A percentile compares a stretch with the other conserved stretches of the same genome.
Evolutionary conservation across 2,888 invertebrate genomes (phyloP).

Genomic region (Perdita meconis): DNA sequence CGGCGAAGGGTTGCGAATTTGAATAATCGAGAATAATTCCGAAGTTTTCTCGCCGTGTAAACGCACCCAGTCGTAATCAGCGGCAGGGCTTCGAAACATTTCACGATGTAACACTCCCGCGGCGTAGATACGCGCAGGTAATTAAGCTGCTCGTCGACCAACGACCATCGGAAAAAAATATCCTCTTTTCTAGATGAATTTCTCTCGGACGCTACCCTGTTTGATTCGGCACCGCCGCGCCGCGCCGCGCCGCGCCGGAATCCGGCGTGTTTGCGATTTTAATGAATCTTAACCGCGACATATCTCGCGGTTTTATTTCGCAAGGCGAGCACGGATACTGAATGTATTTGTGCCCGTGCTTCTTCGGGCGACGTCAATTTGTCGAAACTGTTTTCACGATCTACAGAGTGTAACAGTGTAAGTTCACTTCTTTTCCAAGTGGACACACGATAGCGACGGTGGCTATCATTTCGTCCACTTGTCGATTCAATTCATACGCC

Average conservation of each 20-base stretch:
- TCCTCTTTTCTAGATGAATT: slow-evolving; percentile 51
- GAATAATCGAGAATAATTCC: slow-evolving; percentile 81
- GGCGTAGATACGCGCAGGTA: slow-evolving; percentile 60
- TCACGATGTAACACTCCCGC: slow-evolving; percentile 65
- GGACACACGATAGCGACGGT: too few relatives aligned
- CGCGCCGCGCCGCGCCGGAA: slow-evolving; percentile 35
- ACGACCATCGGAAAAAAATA: slow-evolving; percentile 63
- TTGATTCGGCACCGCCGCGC: slow-evolving; percentile 18
- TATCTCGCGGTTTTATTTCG: slow-evolving; percentile 21
- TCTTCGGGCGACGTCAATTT: too few relatives aligned
- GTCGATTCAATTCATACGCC: not conserved
- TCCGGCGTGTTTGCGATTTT: slow-evolving; percentile 67
- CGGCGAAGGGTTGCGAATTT: slow-evolving; percentile 77
- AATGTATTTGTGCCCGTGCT: too few relatives aligned
- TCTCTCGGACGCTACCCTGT: slow-evolving; percentile 10
- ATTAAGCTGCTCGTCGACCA: slow-evolving; percentile 59
- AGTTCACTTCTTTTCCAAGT: too few relatives aligned
- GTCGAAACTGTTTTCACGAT: too few relatives aligned
- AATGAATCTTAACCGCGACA: slow-evolving; percentile 71
- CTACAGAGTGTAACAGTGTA: too few relatives aligned
- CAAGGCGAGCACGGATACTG: not conserved
- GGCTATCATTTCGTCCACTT: too few relatives aligned
- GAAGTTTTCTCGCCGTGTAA: slow-evolving; percentile 75
- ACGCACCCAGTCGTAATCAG: slow-evolving; percentile 67
- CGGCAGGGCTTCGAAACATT: slow-evolving; percentile 67